phyloP scores from a whole-genome alignment of 1,140 invertebrate species.

The Pachyrhynchus sulphureomaculatus region DNA sequence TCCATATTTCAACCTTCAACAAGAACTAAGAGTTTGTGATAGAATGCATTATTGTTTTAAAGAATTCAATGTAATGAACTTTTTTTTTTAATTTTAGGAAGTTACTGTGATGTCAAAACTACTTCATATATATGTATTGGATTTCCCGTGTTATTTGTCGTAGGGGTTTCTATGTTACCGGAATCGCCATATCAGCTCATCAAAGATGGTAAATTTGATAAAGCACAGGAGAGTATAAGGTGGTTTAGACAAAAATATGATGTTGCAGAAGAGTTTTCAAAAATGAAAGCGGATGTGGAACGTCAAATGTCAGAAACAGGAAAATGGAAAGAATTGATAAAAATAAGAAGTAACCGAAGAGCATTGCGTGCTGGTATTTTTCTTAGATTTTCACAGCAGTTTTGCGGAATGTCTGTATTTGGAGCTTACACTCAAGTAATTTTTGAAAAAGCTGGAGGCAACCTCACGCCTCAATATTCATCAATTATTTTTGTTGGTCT shows the following conservation, averaged over 20 bases:
- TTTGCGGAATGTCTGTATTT: slow-evolving; percentile 62
- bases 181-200: too few relatives aligned
- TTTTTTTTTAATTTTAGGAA: too few relatives aligned
- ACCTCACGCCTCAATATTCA: slow-evolving; percentile 63
- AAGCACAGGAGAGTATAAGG: slow-evolving; percentile 22
- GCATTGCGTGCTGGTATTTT: slow-evolving; percentile 50
- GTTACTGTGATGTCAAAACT: slow-evolving; percentile 9
- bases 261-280: slow-evolving; percentile 36
- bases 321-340: slow-evolving; percentile 41
- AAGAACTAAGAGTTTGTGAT: too few relatives aligned
- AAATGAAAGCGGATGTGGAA: slow-evolving; percentile 26
- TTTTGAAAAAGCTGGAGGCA: slow-evolving; percentile 54
- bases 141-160: slow-evolving; percentile 46
- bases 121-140: slow-evolving; percentile 25
- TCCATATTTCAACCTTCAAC: too few relatives aligned
- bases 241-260: slow-evolving; percentile 35
- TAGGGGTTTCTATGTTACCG: slow-evolving; percentile 43
- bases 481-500: too few relatives aligned
- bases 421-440: slow-evolving; percentile 64
- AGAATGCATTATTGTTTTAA: too few relatives aligned
- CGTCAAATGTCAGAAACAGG: slow-evolving; percentile 33
- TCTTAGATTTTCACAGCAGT: slow-evolving; percentile 62
- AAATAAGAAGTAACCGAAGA: slow-evolving; percentile 50
- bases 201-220: slow-evolving; percentile 28
- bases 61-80: too few relatives aligned